Base-by-base conservation (phyloP, 2,113 vertebrate genomes). In the Datnioides undecimradiatus region DNA sequence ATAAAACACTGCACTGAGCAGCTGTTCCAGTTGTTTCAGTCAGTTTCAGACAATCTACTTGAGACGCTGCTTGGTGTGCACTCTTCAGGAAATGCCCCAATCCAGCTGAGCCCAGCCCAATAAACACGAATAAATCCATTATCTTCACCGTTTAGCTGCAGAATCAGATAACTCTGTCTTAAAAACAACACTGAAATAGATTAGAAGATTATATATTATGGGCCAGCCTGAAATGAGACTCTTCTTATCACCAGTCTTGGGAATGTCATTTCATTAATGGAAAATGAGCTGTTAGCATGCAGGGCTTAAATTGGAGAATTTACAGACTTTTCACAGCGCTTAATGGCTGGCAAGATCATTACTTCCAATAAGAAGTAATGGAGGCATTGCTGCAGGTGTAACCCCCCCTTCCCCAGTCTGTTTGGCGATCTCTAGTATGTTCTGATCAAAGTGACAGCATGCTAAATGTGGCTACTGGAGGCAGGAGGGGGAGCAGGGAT, bases 91-190 rank as follows among this genome's bases (percentile, higher is more conserved):
- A 91, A 90, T 76, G 79, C 64, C 63, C 33, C 34, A 33, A 45
- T 63, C 80, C 70, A 87, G 70, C 81, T 78, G 71, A 88, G 67
- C 45, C 85, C 74, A 73, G 81, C 75, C 74, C 67, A 74, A 59
- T 85, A 87, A 90, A 84, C 80, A 86, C 6, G 27, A 76, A 81
- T 85, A 82, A 92, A 88, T 83, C 58, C 68, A 72, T 89, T 71
- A 90, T 79, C 76, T 75, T 48, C 14, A 27, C 14, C 45, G 67
- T 71, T 90, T 80, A 86, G 78, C 55, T 29, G 57, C 13, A 68
- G 14, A 73, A 84, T 87, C 72, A 73, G 62, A 84, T 85, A 40
- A 64, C 51, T 17, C 55, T 21, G 11, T 17, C 34, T 31, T 10
- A 19, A 78, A 74, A 73, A 67, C 41, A 73, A 71, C 41, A 54